Evolutionary conservation across 2,888 invertebrate genomes (phyloP).

Genomic region (Xestoiulus laeticollis): DNA sequence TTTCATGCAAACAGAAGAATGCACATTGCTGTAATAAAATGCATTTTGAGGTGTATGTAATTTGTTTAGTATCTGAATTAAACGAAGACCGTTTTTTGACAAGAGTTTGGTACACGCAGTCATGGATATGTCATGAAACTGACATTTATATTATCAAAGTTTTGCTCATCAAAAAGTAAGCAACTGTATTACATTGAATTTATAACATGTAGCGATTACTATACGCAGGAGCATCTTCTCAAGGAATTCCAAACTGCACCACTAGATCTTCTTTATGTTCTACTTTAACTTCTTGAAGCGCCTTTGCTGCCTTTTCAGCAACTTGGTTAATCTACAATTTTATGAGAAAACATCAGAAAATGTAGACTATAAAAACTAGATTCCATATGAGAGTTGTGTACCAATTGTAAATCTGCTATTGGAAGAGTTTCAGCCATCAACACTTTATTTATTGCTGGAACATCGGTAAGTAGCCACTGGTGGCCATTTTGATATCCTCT

Average conservation of each 20-base stretch:
- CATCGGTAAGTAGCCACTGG: slow-evolving; percentile 67
- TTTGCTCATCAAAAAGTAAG: not conserved
- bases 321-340: slow-evolving; percentile 74
- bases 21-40: not conserved
- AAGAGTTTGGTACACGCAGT: not conserved
- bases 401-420: slow-evolving; percentile 53
- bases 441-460: slow-evolving; percentile 77
- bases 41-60: not conserved
- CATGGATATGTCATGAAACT: not conserved
- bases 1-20: not conserved
- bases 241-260: slow-evolving; percentile 84
- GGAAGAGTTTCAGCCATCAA: slow-evolving; percentile 73
- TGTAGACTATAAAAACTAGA: not conserved
- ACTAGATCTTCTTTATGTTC: slow-evolving; percentile 90
- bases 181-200: not conserved
- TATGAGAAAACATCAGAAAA: slow-evolving; percentile 44
- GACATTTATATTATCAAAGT: not conserved
- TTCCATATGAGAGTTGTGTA: not conserved
- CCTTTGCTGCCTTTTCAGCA: slow-evolving; percentile 74
- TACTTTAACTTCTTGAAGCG: slow-evolving; percentile 81
- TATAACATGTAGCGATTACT: not conserved
- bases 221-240: not conserved
- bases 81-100: not conserved
- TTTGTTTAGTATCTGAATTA: not conserved
- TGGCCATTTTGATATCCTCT: slow-evolving; percentile 18